Conservation (phyloP, 2,888 invertebrate species). For the Pantelozetes paolii region DNA sequence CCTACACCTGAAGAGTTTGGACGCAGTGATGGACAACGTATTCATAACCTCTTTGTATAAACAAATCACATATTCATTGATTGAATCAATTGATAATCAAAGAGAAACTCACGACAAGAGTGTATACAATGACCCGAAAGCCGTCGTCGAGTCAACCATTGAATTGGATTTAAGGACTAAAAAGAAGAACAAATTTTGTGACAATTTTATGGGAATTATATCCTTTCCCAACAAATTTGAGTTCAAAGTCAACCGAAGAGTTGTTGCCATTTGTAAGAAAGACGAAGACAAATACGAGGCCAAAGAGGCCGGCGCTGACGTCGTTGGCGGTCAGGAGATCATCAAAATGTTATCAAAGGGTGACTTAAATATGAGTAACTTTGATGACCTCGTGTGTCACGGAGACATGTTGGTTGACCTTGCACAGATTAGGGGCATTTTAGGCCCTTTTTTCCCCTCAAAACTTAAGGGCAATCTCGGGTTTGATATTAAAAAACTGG, state of each 20-base stretch:
- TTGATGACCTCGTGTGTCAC: slow-evolving; percentile 70
- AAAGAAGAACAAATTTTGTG: slow-evolving; percentile 63
- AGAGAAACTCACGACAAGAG: slow-evolving; percentile 76
- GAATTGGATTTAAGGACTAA: slow-evolving; percentile 75
- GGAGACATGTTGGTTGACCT: slow-evolving; percentile 73
- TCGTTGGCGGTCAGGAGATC: slow-evolving; percentile 68
- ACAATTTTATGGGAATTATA: slow-evolving; percentile 65
- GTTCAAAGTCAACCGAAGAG: slow-evolving; percentile 63
- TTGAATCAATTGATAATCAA: slow-evolving; percentile 71
- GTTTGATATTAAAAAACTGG: slow-evolving; percentile 60
- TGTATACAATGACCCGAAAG: slow-evolving; percentile 71
- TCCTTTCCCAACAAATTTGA: slow-evolving; percentile 67
- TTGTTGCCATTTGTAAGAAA: slow-evolving; percentile 69
- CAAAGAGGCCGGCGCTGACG: slow-evolving; percentile 65
- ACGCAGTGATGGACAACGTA: slow-evolving; percentile 62
- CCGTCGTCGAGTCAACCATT: slow-evolving; percentile 64
- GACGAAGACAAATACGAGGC: slow-evolving; percentile 60
- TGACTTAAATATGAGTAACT: slow-evolving; percentile 58
- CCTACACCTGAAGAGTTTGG: slow-evolving; percentile 49
- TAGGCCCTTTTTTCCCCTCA: slow-evolving; percentile 73
- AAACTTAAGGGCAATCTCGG: slow-evolving; percentile 61
- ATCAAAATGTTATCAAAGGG: slow-evolving; percentile 61
- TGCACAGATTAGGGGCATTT: slow-evolving; percentile 67
- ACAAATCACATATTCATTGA: slow-evolving; percentile 63
- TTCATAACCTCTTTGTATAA: slow-evolving; percentile 60